Percentiles rank a stretch among this genome's conserved stretches.
phyloP scores from a whole-genome alignment of 2,888 invertebrate genomes.

The Lucinisca nassula region DNA sequence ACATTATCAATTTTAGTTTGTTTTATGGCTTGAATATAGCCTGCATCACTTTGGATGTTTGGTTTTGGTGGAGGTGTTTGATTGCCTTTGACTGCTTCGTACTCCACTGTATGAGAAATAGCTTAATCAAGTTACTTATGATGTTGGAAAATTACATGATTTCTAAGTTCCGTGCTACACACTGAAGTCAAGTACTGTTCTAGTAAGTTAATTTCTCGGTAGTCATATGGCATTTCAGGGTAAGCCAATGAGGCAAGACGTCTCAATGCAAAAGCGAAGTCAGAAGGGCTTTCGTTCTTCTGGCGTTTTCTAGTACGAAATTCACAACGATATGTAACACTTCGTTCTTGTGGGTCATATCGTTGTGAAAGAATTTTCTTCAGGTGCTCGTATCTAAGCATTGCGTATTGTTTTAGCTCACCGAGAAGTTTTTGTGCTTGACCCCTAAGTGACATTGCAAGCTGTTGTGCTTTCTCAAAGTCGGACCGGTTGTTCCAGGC shows the following conservation, averaged over 20 bases:
- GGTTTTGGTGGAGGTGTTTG: constrained; percentile 3
- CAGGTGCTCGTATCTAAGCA: not conserved
- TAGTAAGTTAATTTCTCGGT: not conserved
- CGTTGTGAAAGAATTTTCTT: not conserved
- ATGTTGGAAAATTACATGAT: constrained; percentile 2
- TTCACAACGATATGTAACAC: no score
- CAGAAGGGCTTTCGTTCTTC: not conserved
- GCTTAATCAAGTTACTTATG: constrained; percentile 5
- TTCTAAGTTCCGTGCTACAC: not conserved
- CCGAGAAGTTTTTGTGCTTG: constrained; percentile 32
- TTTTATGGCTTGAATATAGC: not conserved
- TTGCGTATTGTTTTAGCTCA: not conserved
- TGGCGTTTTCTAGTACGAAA: not conserved
- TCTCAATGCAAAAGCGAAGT: not conserved
- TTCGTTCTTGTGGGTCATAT: not conserved
- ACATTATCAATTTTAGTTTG: not conserved
- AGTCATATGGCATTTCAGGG: no score
- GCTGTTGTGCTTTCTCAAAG: constrained; percentile 43
- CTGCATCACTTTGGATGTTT: not conserved
- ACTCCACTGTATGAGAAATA: not conserved
- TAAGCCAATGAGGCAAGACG: not conserved
- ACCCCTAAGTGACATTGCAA: constrained; percentile 44
- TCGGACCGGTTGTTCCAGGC: constrained; percentile 60
- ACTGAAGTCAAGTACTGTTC: not conserved
- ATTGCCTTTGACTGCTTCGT: constrained; percentile 6